These are phyloP conservation scores for Helobdella robusta DNA, from an alignment of 2,888 invertebrate genomes.

Conservation along the genomic window DNA sequence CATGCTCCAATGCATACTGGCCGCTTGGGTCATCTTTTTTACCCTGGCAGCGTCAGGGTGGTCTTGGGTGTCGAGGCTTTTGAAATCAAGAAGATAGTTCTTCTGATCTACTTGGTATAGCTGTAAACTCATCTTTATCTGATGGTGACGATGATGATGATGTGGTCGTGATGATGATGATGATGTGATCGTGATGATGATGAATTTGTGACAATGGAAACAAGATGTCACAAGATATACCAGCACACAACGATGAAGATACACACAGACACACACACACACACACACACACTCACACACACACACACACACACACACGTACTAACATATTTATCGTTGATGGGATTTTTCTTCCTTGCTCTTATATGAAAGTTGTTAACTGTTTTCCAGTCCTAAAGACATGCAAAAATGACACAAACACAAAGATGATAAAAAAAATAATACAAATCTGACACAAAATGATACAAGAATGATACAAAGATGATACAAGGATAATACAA, in stretches of 20 bases:
- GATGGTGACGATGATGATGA: no score
- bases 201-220: no score
- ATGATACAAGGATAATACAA: no score
- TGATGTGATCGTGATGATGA: no score
- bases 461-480: background rate
- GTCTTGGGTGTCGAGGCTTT: slow-evolving; percentile 58
- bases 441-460: slow-evolving; percentile 12
- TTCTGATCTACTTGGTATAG: slow-evolving; percentile 97
- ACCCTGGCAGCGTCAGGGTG: slow-evolving; percentile 36
- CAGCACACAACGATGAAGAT: no score
- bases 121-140: slow-evolving; percentile 87
- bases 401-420: background rate
- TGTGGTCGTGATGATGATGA: no score
- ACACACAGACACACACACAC: no score
- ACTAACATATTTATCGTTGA: slow-evolving; percentile 67
- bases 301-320: no score
- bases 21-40: slow-evolving; percentile 34
- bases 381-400: slow-evolving; percentile 81
- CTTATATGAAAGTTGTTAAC: slow-evolving; percentile 91
- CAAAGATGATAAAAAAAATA: background rate
- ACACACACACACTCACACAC: no score
- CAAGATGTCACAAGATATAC: no score
- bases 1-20: slow-evolving; percentile 29
- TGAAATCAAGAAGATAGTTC: slow-evolving; percentile 92
- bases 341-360: slow-evolving; percentile 77